Conservation (phyloP, 2,888 invertebrate species). For the Ecliptopera silaceata region DNA sequence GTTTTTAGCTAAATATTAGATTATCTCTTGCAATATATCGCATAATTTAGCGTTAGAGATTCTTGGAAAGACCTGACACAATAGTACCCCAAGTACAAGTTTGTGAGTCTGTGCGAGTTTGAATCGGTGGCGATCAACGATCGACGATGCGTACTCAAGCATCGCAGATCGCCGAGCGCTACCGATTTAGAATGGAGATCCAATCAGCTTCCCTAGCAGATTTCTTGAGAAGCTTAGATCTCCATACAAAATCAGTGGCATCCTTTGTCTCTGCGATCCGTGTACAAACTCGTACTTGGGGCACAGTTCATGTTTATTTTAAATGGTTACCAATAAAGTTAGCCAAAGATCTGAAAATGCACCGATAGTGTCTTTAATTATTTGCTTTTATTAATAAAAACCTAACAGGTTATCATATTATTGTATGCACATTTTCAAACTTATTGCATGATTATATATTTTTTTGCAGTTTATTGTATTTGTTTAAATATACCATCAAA, state of each 20-base stretch:
- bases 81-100: too few species aligned
- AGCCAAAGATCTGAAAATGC: constrained; percentile 36
- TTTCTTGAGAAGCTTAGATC: too few species aligned
- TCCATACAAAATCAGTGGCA: too few species aligned
- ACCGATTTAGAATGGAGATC: too few species aligned
- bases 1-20: constrained; percentile 1
- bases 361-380: background rate
- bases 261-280: too few species aligned
- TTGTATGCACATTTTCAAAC: background rate
- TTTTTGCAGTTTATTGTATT: background rate
- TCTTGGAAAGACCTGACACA: background rate
- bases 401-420: background rate
- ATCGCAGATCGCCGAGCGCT: too few species aligned
- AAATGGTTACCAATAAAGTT: constrained; percentile 33
- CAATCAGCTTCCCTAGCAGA: too few species aligned
- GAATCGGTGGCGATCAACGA: too few species aligned
- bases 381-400: too few species aligned
- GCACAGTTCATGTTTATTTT: constrained; percentile 16
- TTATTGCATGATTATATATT: background rate
- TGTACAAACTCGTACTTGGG: too few species aligned
- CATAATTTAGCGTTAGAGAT: constrained; percentile 11
- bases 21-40: constrained; percentile 1
- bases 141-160: too few species aligned
- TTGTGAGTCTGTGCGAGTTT: too few species aligned
- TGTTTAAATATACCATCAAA: constrained; percentile 6